phyloP scores from a whole-genome alignment of 2,888 invertebrate species.

The Cephus sareptanus region DNA sequence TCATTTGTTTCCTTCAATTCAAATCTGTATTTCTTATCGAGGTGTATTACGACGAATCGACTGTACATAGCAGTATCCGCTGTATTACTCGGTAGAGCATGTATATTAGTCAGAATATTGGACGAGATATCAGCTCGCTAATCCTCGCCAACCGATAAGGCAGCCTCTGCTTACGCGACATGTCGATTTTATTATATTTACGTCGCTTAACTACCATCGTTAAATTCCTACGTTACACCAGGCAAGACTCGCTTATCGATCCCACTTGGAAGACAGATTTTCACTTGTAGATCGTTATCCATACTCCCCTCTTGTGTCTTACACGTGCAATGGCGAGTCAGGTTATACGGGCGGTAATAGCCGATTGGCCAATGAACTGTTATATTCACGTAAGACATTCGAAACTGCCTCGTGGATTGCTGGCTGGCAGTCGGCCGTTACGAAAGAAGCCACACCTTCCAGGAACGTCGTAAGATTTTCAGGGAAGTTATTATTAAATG shows the following conservation, averaged over 20 bases:
- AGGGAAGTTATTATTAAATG: neutral
- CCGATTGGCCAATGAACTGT: neutral
- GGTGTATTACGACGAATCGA: neutral
- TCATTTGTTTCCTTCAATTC: neutral
- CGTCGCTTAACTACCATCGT: slow-evolving; percentile 12
- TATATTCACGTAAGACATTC: neutral
- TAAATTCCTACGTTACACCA: neutral
- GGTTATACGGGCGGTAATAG: neutral
- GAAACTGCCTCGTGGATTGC: neutral
- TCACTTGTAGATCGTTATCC: neutral
- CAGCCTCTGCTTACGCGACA: slow-evolving; percentile 12
- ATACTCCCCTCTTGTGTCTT: neutral
- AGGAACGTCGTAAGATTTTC: neutral
- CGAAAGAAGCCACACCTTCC: neutral
- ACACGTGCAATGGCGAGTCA: neutral
- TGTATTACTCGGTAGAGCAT: slow-evolving; percentile 10
- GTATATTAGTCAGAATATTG: slow-evolving; percentile 21
- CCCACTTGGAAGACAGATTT: neutral
- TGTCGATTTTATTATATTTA: slow-evolving; percentile 15
- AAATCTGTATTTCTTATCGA: neutral
- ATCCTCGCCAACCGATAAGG: slow-evolving; percentile 19
- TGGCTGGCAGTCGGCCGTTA: neutral
- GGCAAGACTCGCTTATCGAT: neutral
- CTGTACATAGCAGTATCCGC: neutral
- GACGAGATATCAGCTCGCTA: slow-evolving; percentile 18